Percentiles rank a stretch among this genome's conserved stretches.
These are phyloP conservation scores for Samia ricini DNA, from an alignment of 1,140 invertebrate genomes.

Conservation along the genomic window DNA sequence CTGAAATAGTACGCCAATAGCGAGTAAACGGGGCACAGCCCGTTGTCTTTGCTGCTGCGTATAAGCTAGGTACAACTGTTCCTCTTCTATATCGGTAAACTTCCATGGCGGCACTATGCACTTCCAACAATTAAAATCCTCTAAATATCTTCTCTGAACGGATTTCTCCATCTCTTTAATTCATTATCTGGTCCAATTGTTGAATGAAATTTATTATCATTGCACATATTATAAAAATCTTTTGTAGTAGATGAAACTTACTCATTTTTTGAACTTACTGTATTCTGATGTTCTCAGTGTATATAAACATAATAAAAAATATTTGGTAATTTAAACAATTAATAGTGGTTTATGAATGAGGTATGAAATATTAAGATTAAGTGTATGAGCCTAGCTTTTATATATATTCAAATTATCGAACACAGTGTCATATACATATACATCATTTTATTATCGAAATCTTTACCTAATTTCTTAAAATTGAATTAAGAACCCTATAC, in stretches of 20 bases:
- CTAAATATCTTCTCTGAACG: constrained; percentile 34
- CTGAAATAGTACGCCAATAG: constrained; percentile 83
- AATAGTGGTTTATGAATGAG: too few relatives aligned
- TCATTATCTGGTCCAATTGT: neutral
- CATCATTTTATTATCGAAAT: too few relatives aligned
- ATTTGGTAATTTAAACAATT: too few relatives aligned
- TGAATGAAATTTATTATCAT: neutral
- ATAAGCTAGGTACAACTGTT: constrained; percentile 87
- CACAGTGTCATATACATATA: too few relatives aligned
- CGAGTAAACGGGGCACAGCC: constrained; percentile 87
- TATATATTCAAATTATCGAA: too few relatives aligned
- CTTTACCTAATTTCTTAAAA: too few relatives aligned
- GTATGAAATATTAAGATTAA: too few relatives aligned
- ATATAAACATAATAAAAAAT: too few relatives aligned
- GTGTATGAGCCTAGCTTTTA: too few relatives aligned
- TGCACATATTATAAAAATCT: neutral
- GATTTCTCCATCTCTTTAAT: constrained; percentile 58
- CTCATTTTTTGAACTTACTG: neutral
- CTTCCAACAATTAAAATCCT: constrained; percentile 40
- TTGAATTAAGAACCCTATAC: too few relatives aligned
- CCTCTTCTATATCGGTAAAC: constrained; percentile 80
- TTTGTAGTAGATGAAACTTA: neutral
- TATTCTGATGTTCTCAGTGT: neutral
- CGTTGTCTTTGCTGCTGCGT: constrained; percentile 85
- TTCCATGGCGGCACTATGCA: constrained; percentile 59